Base-by-base conservation (phyloP, 2,888 invertebrate genomes). In the Xestia sexstrigata region DNA sequence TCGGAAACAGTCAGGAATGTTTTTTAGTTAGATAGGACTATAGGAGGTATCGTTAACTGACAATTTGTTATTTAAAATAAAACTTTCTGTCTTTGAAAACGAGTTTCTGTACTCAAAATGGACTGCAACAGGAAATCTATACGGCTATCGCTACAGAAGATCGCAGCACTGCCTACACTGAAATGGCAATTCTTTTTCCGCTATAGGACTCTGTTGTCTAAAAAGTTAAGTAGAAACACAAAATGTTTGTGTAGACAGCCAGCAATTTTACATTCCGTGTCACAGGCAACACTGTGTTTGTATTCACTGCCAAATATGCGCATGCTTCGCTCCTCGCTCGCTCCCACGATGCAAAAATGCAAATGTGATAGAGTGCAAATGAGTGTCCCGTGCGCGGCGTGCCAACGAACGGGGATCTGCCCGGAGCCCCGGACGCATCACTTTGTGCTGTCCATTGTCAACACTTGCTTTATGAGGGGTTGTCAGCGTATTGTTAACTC, bases 291-390 rank as follows among this genome's bases (percentile, higher is more conserved):
- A 72, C 70, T 66, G 71, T 74, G 79, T 84, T 83, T 76, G 75
- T 84, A 81, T 83, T 86, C 85, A 35, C 78, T 87, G 77, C 87
- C 88, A 88, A 90, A 90, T 88, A 87, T 82, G 85, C 83, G 82
- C 81, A 84, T 83, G 82, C 81, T 49, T 74, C 71, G 66, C 66
- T 84, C 86, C 49, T 81, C 86, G 89, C 84, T 79, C 87, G 90
- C 87, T 92, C 90, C 89, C 93, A 91, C 92, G 92, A 88, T 91
- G 91, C 91, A 91, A 88, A 91, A 87, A 93, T 92, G 93, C 91
- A 91, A 92, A 93, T 93, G 84, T 82, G 87, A 90, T 88, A 83
- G 86, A 90, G 91, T 93, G 93, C 91, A 93, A 94, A 94, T 93
- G 93, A 91, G 87, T 65, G 84, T 74, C 79, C 80, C 91, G 91